Conservation (phyloP, 2,113 vertebrate species). For the Colossoma macropomum region DNA sequence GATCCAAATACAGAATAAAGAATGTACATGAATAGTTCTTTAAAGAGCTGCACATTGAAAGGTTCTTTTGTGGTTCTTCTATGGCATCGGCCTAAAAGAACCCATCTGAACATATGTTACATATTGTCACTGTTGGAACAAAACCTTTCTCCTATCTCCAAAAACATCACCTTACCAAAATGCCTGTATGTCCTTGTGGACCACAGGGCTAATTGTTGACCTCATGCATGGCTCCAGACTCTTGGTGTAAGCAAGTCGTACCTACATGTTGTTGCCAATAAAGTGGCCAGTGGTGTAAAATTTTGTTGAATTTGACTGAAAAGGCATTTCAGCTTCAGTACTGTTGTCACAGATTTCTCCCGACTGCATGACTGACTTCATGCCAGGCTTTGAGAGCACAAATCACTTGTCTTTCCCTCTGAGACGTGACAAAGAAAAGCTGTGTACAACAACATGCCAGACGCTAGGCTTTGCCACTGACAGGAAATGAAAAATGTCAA, state of each 20-base stretch:
- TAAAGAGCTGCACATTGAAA: no score
- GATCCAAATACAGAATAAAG: no score
- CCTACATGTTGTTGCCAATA: neutral
- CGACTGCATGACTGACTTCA: neutral
- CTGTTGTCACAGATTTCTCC: neutral
- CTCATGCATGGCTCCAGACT: no score
- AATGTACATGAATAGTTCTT: no score
- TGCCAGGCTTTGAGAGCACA: neutral
- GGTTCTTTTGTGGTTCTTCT: no score
- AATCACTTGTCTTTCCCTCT: constrained; percentile 8
- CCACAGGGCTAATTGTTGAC: no score
- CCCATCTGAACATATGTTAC: no score
- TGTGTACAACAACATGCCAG: constrained; percentile 14
- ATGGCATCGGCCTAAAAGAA: no score
- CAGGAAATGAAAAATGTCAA: constrained; percentile 30
- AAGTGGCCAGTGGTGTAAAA: neutral
- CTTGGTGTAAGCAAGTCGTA: neutral
- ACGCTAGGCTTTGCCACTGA: constrained; percentile 1
- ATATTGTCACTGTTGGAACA: no score
- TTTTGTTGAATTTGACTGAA: neutral
- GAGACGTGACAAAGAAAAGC: constrained; percentile 6
- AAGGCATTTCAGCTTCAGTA: neutral
- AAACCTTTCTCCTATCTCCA: no score
- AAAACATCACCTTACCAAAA: no score
- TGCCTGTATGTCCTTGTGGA: no score